Evolutionary conservation across 2,113 vertebrate genomes (phyloP), one percentile per base, ranked within the genome.

Genomic region (Camelus bactrianus): DNA sequence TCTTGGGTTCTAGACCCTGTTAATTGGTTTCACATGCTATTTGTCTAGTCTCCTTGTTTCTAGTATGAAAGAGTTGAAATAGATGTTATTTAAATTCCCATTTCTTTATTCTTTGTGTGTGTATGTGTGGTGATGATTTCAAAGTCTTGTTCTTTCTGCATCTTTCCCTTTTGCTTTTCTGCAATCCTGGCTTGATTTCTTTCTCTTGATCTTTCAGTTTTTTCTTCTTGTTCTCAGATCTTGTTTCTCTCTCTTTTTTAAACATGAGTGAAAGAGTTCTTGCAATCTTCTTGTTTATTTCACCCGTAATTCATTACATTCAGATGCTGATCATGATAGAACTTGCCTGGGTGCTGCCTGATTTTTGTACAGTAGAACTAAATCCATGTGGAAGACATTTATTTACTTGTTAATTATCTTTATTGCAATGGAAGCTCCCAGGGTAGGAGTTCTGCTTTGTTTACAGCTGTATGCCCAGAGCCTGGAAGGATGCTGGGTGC

Each of bases 1-100:
- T 92, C 28, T 93, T 42, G 54, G 26, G 54, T 89, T 87, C n/a
- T 38, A 76, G 80, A 60, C 91, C 58, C 64, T 90, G n/a, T 77
- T 89, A 73, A 58, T 82, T 70, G 62, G 20, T 60, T 69, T 38
- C 64, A 32, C 12, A 32, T 65, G 75, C 67, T 56, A 52, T 80
- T 62, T 95, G 73, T 60, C 50, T 42, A 26, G n/a, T 54, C 24
- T 54, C 54, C 22, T 24, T 65, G 22, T 67, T 89, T 82, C 76
- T 86, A 42, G 69, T 42, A 54, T n/a, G 35, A 50, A 42, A 64
- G 22, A 85, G 8, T 60, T 88, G 64, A 95, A 79, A 70, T 11
- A 89, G 56, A 75, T 80, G 73, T 30, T 81, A 0, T 56, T 91
- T 83, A 70, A 46, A 52, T 73, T 72, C 1, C 9, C 4, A 8